Conservation (phyloP, 2,797 vertebrate genomes). For the Phrynocephalus guinanensis region DNA sequence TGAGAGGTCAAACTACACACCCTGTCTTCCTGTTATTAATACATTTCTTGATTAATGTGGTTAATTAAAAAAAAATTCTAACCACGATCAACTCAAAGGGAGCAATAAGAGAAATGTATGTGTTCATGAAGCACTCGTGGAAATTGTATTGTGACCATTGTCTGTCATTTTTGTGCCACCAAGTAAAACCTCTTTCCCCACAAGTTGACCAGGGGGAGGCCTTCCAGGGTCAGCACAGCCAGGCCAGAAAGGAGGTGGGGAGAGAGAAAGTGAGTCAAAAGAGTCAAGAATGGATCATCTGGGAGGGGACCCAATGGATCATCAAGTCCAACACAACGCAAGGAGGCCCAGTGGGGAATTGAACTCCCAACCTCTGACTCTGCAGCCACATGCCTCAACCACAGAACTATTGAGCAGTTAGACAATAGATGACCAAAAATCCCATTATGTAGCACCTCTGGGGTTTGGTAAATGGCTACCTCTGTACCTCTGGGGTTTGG, state of each 20-base stretch:
- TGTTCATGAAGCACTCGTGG: background rate
- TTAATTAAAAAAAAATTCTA: no score
- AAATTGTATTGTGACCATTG: slow-evolving; percentile 20
- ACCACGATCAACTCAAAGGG: background rate
- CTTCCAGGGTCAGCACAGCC: slow-evolving; percentile 21
- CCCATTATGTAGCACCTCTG: background rate
- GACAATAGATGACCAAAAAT: background rate
- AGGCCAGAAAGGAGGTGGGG: background rate
- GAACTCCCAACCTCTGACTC: no score
- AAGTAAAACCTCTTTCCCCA: background rate
- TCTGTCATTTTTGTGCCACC: slow-evolving; percentile 6
- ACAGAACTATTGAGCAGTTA: no score
- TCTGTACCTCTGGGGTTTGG: background rate
- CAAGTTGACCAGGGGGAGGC: background rate
- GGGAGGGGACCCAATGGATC: no score
- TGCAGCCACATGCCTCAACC: no score
- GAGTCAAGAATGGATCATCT: background rate
- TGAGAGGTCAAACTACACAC: no score
- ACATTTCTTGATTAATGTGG: no score
- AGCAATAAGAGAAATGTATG: background rate
- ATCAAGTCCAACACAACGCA: no score
- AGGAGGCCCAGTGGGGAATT: no score
- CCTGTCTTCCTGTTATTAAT: no score
- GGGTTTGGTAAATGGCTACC: background rate
- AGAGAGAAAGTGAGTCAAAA: background rate